These are phyloP conservation scores for Archips xylosteana DNA, from an alignment of 2,888 invertebrate species.

Conservation along the genomic window DNA sequence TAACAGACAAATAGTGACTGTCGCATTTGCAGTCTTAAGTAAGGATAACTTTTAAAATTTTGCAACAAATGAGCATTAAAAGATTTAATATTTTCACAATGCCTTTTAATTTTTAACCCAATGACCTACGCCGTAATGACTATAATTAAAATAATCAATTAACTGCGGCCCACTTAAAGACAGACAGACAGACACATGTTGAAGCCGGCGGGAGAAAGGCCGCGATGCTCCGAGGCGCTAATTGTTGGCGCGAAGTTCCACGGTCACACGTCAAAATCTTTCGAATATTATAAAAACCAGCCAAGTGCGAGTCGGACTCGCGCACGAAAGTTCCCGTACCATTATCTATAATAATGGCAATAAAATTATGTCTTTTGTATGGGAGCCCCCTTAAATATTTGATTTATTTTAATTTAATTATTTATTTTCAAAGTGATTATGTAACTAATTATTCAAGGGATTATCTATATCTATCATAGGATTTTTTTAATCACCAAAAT, in stretches of 20 bases:
- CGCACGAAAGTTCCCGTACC: too few species aligned
- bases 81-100: background rate
- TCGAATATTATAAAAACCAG: background rate
- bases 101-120: background rate
- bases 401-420: too few species aligned
- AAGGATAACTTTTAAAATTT: background rate
- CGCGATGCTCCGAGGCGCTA: constrained; percentile 17
- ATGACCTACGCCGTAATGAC: background rate
- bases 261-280: background rate
- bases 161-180: constrained; percentile 32
- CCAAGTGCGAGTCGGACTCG: too few species aligned
- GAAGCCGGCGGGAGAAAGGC: constrained; percentile 31
- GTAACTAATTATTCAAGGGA: too few species aligned
- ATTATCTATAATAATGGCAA: too few species aligned
- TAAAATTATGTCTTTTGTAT: too few species aligned
- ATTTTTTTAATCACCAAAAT: too few species aligned
- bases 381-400: too few species aligned
- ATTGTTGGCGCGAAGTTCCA: constrained; percentile 27
- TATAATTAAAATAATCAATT: constrained; percentile 34
- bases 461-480: too few species aligned
- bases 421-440: too few species aligned
- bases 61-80: background rate
- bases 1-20: too few species aligned
- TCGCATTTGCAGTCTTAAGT: too few species aligned
- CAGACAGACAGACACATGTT: constrained; percentile 23